A percentile compares a stretch with the other conserved stretches of the same genome.
phyloP scores from a whole-genome alignment of 2,888 invertebrate species.

The Hydroisotoma schaefferi region DNA sequence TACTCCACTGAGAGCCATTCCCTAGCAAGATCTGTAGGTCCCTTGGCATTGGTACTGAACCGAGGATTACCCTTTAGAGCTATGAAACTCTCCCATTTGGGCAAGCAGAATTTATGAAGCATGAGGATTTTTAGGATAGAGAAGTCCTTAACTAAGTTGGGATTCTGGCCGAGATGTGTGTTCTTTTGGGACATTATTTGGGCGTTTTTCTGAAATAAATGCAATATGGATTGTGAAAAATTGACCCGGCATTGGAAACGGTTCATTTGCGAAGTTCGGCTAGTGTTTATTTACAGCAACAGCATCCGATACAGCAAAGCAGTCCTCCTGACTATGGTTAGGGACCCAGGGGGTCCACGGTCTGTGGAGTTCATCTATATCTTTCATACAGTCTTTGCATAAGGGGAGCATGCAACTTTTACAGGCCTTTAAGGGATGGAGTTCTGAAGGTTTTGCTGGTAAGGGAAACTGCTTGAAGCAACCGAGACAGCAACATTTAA shows the following conservation, averaged over 20 bases:
- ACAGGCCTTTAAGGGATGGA: not conserved
- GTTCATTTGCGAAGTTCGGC: too few species aligned
- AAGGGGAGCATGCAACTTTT: slow-evolving; percentile 9
- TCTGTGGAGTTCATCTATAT: not conserved
- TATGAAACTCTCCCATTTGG: slow-evolving; percentile 20
- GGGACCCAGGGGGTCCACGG: not conserved
- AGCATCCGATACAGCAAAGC: slow-evolving; percentile 1
- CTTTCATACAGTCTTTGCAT: slow-evolving; percentile 10
- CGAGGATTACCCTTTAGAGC: slow-evolving; percentile 15
- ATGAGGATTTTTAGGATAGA: slow-evolving; percentile 21
- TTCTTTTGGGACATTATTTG: not conserved
- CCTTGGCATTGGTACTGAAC: slow-evolving; percentile 8
- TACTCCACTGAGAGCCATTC: slow-evolving; percentile 10
- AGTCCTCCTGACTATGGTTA: not conserved
- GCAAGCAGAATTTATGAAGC: slow-evolving; percentile 6
- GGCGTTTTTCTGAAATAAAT: not conserved
- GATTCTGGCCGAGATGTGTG: not conserved
- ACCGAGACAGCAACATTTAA: slow-evolving; percentile 3
- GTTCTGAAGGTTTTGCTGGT: not conserved
- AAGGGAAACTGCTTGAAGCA: slow-evolving; percentile 6
- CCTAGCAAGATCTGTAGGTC: slow-evolving; percentile 13
- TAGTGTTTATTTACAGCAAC: slow-evolving; percentile 2
- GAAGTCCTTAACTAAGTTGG: slow-evolving; percentile 21
- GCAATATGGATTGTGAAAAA: not conserved
- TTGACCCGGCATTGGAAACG: not conserved